Evolutionary conservation across 2,113 vertebrate genomes (phyloP).

Genomic region (Ctenomys sociabilis): DNA sequence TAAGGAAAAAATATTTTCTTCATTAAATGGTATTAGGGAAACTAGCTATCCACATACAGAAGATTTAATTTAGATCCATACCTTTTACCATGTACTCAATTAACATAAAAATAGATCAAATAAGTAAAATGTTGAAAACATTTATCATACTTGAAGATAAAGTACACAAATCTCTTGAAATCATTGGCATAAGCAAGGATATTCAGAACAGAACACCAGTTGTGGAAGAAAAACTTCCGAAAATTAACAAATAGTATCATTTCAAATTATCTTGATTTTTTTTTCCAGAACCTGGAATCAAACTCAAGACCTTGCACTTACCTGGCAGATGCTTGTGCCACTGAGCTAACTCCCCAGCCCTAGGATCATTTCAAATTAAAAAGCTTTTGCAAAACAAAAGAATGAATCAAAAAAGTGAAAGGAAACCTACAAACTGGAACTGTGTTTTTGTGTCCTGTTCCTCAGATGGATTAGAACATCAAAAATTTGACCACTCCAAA

Average conservation of each 20-base stretch:
- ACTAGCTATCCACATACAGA: background rate
- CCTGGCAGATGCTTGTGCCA: too few species aligned
- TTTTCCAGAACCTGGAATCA: too few species aligned
- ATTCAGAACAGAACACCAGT: background rate
- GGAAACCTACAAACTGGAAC: background rate
- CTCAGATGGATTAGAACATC: background rate
- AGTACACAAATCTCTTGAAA: background rate
- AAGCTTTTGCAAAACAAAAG: background rate
- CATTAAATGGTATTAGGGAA: background rate
- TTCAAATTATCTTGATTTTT: too few species aligned
- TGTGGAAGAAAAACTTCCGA: background rate
- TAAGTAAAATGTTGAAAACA: background rate
- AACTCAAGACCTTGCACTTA: too few species aligned
- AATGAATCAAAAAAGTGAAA: background rate
- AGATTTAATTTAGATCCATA: background rate
- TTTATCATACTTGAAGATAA: background rate
- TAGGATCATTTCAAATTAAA: background rate
- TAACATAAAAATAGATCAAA: background rate
- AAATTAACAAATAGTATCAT: background rate
- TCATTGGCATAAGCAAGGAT: background rate
- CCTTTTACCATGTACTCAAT: background rate
- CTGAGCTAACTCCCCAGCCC: too few species aligned
- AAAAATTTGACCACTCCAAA: background rate
- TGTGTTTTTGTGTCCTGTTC: background rate
- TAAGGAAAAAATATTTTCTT: background rate